Percentiles rank a stretch among this genome's conserved stretches.
Evolutionary conservation across 2,113 vertebrate genomes (phyloP).

Genomic region (Prionailurus viverrinus): DNA sequence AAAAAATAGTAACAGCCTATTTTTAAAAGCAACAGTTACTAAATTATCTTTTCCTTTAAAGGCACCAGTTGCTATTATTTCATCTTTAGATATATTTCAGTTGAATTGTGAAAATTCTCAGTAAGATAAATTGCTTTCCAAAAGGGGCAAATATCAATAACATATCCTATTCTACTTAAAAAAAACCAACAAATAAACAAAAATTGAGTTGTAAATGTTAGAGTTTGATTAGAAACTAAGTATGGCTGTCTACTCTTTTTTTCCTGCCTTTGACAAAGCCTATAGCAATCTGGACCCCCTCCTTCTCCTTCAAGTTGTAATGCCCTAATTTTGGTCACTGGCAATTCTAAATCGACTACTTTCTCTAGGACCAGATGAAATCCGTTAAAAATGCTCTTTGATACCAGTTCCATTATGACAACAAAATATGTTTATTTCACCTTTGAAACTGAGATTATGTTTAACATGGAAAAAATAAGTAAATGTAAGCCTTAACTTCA

Average conservation of each 20-base stretch:
- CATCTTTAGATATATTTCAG: conserved; percentile 12
- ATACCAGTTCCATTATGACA: background rate
- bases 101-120: background rate
- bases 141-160: background rate
- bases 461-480: background rate
- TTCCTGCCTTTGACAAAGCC: conserved; percentile 17
- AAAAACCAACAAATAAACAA: background rate
- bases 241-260: background rate
- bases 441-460: background rate
- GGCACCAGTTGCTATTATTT: background rate
- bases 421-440: background rate
- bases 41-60: conserved; percentile 8
- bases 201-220: background rate
- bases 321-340: background rate
- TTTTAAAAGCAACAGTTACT: background rate
- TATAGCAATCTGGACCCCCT: background rate
- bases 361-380: background rate
- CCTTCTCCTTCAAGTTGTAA: background rate
- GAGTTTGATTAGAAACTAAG: background rate
- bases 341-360: background rate
- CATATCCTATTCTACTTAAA: background rate
- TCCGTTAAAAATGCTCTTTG: background rate
- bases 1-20: no score
- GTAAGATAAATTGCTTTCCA: background rate
- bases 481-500: background rate